Evolutionary conservation across 2,797 vertebrate genomes (phyloP).

Genomic region (Austrolebias charrua): DNA sequence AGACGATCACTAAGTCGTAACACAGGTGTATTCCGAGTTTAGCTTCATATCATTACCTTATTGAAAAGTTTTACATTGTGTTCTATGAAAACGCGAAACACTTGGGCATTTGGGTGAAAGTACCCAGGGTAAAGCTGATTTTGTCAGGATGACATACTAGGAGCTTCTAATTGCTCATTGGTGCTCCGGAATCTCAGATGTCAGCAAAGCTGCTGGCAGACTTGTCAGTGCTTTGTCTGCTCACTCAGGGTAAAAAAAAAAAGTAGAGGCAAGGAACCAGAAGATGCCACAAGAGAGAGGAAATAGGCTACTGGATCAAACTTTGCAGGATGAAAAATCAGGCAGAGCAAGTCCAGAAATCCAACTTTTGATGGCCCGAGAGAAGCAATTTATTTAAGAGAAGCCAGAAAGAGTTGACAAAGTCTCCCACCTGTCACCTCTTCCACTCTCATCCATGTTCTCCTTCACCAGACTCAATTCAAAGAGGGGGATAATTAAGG

Average conservation of each 20-base stretch:
- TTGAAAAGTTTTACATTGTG: too few species aligned
- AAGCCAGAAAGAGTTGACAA: constrained; percentile 38
- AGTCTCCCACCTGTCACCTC: constrained; percentile 11
- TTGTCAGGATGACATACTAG: constrained; percentile 30
- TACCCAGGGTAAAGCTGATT: constrained; percentile 42
- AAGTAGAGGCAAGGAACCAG: constrained; percentile 10
- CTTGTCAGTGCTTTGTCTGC: not conserved
- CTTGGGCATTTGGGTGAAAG: constrained; percentile 13
- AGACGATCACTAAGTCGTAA: too few species aligned
- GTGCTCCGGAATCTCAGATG: constrained; percentile 28
- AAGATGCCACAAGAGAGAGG: not conserved
- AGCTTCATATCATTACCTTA: too few species aligned
- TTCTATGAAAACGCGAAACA: not conserved
- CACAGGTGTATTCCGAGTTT: too few species aligned
- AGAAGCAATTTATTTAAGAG: constrained; percentile 48
- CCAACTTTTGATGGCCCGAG: constrained; percentile 12
- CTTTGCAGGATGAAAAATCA: constrained; percentile 18
- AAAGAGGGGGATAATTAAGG: constrained; percentile 22
- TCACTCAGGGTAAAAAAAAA: constrained; percentile 1
- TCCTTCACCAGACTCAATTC: constrained; percentile 26
- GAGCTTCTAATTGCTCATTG: constrained; percentile 26
- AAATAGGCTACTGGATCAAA: constrained; percentile 22
- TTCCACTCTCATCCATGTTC: constrained; percentile 21
- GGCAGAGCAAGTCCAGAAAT: constrained; percentile 12
- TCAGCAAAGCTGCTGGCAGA: not conserved